Evolutionary conservation across 2,888 invertebrate genomes (phyloP).

Genomic region (Smittia sp.): DNA sequence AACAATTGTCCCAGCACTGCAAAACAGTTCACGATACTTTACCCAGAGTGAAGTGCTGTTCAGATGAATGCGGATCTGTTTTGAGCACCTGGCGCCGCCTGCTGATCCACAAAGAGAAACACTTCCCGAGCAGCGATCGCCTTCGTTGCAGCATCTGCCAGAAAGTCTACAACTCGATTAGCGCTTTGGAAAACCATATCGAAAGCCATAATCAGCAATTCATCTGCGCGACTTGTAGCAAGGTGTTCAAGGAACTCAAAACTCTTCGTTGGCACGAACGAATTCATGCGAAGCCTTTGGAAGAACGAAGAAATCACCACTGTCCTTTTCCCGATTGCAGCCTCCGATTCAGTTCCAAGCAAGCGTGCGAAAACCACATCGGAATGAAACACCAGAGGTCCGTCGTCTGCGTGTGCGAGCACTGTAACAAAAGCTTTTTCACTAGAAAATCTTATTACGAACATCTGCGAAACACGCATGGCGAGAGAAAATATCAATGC

Average conservation of each 20-base stretch:
- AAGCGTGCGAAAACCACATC: constrained; percentile 46
- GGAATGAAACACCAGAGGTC: neutral
- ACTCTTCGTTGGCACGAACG: neutral
- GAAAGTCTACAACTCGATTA: neutral
- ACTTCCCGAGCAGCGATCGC: neutral
- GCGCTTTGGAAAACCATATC: neutral
- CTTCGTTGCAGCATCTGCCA: neutral
- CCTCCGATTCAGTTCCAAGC: constrained; percentile 23
- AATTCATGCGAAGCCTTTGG: neutral
- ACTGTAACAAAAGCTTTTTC: constrained; percentile 11
- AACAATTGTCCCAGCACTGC: neutral
- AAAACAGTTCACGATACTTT: neutral
- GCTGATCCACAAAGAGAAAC: constrained; percentile 31
- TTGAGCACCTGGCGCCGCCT: constrained; percentile 23
- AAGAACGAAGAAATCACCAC: neutral
- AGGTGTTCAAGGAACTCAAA: neutral
- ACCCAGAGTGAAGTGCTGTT: constrained; percentile 23
- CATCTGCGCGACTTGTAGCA: constrained; percentile 11
- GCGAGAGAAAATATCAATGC: neutral
- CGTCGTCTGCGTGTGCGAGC: neutral
- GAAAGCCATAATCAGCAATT: neutral
- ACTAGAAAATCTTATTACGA: constrained; percentile 9
- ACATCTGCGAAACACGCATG: neutral
- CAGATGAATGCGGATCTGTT: neutral
- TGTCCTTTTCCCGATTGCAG: neutral